Conservation (phyloP, 2,888 invertebrate species). For the Perizoma affinitatum region DNA sequence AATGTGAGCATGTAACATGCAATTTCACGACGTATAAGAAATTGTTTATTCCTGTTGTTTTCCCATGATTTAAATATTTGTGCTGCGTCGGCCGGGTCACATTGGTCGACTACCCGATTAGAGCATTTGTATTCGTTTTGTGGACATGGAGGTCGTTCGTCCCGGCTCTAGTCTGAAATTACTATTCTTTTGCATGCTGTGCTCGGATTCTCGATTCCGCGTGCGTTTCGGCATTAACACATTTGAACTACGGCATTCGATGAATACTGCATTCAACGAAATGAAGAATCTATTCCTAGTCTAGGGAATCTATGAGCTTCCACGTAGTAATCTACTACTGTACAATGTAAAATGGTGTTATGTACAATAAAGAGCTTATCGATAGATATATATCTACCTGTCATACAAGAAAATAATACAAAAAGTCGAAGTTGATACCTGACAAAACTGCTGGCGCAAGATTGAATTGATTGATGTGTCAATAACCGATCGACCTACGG, state of each 20-base stretch:
- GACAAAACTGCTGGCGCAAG: conserved; percentile 27
- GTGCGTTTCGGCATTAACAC: conserved; percentile 73
- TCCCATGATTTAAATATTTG: conserved; percentile 57
- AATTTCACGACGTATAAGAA: conserved; percentile 50
- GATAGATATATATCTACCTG: neutral
- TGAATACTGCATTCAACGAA: conserved; percentile 51
- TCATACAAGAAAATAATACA: neutral
- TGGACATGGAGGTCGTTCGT: conserved; percentile 78
- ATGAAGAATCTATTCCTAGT: neutral
- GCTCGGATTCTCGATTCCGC: conserved; percentile 62
- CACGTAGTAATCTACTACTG: neutral
- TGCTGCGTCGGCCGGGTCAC: conserved; percentile 50
- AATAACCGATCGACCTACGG: conserved; percentile 53
- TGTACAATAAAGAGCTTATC: too few relatives aligned
- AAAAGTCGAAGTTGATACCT: neutral
- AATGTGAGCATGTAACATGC: conserved; percentile 34
- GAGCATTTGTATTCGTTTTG: conserved; percentile 75
- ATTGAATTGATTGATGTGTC: conserved; percentile 49
- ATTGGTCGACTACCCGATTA: conserved; percentile 57
- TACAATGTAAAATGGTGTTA: too few relatives aligned
- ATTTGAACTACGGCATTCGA: conserved; percentile 58
- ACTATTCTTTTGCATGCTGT: conserved; percentile 70
- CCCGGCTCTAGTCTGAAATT: conserved; percentile 74
- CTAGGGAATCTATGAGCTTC: conserved; percentile 1
- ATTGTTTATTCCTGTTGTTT: conserved; percentile 48